Conservation (phyloP, 2,113 vertebrate species). For the Leucopternis melanops region DNA sequence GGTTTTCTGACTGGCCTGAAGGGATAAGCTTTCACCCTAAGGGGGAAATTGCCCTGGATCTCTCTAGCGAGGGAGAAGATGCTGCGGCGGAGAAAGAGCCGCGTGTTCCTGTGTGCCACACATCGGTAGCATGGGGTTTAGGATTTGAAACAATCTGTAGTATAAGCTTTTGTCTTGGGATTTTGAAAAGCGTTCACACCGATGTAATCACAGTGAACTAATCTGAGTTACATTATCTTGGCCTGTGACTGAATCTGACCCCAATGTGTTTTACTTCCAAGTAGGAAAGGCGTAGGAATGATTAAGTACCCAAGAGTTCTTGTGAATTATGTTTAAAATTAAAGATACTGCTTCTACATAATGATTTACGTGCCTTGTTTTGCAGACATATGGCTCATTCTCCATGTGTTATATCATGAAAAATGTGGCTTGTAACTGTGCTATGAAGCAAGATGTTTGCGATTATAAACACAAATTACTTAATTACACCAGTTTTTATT, state of each 20-base stretch:
- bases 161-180: neutral
- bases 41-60: neutral
- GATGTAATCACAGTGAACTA: neutral
- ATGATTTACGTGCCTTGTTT: neutral
- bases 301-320: neutral
- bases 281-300: neutral
- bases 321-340: neutral
- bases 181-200: neutral
- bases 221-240: neutral
- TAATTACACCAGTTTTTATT: neutral
- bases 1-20: neutral
- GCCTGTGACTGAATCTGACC: neutral
- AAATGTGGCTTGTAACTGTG: neutral
- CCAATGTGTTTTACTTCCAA: neutral
- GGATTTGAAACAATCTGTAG: neutral
- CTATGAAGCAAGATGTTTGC: neutral
- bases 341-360: neutral
- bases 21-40: neutral
- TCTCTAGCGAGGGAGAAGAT: neutral
- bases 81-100: neutral
- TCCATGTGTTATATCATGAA: neutral
- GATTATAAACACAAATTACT: neutral
- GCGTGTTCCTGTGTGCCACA: accelerated
- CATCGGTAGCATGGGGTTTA: neutral
- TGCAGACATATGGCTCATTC: neutral